Evolutionary conservation across 1,140 invertebrate genomes (phyloP), one percentile per base, ranked within the genome.

Genomic region (Dreissena rostriformis): DNA sequence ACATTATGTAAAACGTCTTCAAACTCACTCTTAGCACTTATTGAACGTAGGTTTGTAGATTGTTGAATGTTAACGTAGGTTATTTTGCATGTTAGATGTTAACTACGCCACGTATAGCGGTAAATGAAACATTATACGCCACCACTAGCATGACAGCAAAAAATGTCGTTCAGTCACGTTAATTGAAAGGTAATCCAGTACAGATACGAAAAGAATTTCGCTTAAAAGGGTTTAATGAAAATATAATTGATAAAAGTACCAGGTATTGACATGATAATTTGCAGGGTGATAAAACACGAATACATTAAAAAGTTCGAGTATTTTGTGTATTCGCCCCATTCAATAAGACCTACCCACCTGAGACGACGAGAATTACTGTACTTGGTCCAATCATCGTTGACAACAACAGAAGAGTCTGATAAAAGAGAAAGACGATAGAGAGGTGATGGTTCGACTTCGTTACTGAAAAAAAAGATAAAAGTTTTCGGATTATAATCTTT

Each of bases 331-430:
- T 14, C 12, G 53, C 17, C 22, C 2, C 6, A 61, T 5, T n/a
- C 17, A n/a, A 61, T 61, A 61, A 11, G 22, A n/a, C 57, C 17
- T n/a, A 61, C 22, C 72, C 52, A 87, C 95, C 95, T 63, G 95
- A 94, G 51, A 96, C 92, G 93, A 96, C 95, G 6, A 96, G 92
- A 66, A 96, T 95, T 61, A 96, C 95, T 0, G 95, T 95, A 66
- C 95, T 95, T 19, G 95, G 95, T 39, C 95, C 95, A 7, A 96
- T 91, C 68, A 96, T 93, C 0, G 95, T 95, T 11, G 95, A 95
- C 26, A 94, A 88, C 87, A 96, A 93, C 85, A 92, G 85, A 6
- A 90, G 67, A 0, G 82, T 86, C 49, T 93, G 91, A 71, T 93
- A 93, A 5, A 92, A 22, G 17, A 91, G 77, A 61, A 90, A 92